Percentiles rank a stretch among this genome's conserved stretches.
These are phyloP conservation scores for Callimorpha dominula DNA, from an alignment of 2,888 invertebrate genomes.

Conservation along the genomic window DNA sequence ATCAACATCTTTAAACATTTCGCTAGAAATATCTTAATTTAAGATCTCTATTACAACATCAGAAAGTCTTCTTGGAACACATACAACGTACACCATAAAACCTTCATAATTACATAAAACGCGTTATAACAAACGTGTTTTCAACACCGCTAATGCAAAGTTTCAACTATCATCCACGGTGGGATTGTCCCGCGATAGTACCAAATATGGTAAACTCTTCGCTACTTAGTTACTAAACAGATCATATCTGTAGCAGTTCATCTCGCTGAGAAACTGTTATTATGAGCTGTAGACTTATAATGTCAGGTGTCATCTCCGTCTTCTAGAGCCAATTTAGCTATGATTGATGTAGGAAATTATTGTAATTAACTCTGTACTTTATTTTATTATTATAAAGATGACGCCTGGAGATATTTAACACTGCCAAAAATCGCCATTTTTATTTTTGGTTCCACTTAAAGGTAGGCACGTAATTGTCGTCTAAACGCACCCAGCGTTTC, in stretches of 20 bases:
- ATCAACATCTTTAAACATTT: background rate
- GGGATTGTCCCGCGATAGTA: constrained; percentile 31
- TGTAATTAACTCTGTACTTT: background rate
- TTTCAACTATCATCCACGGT: background rate
- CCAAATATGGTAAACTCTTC: constrained; percentile 38
- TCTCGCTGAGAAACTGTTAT: constrained; percentile 48
- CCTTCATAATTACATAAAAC: constrained; percentile 8
- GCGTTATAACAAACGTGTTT: constrained; percentile 10
- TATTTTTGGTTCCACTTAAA: background rate
- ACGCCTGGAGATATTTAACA: too few species aligned
- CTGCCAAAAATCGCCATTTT: background rate
- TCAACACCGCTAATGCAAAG: constrained; percentile 22
- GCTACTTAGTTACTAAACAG: constrained; percentile 37
- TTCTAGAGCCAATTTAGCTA: constrained; percentile 16
- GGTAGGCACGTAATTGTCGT: background rate
- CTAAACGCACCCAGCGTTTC: too few species aligned
- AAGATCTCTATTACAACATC: background rate
- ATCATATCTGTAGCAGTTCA: constrained; percentile 43
- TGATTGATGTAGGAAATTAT: background rate
- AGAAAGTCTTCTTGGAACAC: constrained; percentile 5
- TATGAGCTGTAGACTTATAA: constrained; percentile 26
- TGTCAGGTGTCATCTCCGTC: constrained; percentile 32
- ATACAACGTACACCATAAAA: constrained; percentile 1
- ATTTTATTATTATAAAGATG: too few species aligned
- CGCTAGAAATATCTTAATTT: background rate